These are phyloP conservation scores for Ciconia stormi DNA, from an alignment of 2,113 vertebrate species.

Conservation along the genomic window DNA sequence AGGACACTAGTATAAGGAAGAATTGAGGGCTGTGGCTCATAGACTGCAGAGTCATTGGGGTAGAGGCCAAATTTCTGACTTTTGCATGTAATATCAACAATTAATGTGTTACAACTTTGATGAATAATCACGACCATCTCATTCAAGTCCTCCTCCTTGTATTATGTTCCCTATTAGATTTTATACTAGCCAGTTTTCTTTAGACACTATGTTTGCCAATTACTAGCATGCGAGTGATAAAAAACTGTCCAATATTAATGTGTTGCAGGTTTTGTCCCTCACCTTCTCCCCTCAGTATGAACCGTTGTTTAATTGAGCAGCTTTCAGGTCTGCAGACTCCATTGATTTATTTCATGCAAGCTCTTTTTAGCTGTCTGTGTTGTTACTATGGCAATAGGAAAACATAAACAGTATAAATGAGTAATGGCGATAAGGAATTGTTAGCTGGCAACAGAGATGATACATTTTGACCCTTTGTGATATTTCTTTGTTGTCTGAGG, in stretches of 20 bases:
- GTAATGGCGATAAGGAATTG: slow-evolving; percentile 54
- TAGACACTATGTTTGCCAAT: neutral
- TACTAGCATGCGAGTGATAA: neutral
- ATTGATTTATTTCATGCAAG: slow-evolving; percentile 58
- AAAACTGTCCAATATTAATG: neutral
- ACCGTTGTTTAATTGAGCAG: neutral
- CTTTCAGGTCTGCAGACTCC: neutral
- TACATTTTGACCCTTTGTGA: slow-evolving; percentile 20
- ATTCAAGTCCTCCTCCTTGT: neutral
- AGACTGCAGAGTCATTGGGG: neutral
- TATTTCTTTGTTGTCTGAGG: slow-evolving; percentile 18
- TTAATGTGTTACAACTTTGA: neutral
- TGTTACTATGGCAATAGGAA: slow-evolving; percentile 41
- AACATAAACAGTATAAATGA: slow-evolving; percentile 62
- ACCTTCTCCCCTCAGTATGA: neutral
- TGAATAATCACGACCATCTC: neutral
- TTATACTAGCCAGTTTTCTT: neutral
- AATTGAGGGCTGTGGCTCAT: neutral
- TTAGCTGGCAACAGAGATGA: slow-evolving; percentile 45
- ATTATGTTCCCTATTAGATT: neutral
- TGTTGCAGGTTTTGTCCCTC: neutral
- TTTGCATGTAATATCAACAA: neutral
- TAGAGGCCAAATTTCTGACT: neutral
- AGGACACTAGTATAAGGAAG: neutral
- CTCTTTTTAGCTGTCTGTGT: slow-evolving; percentile 34